phyloP scores from a whole-genome alignment of 2,797 vertebrate genomes.

The Pseudomugil tenellus region DNA sequence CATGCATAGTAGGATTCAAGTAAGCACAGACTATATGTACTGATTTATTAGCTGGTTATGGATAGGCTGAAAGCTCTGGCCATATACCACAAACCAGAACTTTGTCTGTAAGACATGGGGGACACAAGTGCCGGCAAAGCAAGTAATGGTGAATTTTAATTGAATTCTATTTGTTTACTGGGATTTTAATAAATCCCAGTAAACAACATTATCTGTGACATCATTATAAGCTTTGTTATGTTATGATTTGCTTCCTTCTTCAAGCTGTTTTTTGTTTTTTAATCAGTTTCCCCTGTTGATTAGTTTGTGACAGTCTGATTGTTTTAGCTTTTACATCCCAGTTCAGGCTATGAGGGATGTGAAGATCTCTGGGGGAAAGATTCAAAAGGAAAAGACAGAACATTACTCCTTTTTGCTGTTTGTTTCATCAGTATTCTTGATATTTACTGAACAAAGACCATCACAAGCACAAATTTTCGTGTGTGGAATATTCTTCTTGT shows the following conservation, averaged over 20 bases:
- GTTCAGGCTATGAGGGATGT: too few species aligned
- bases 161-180: constrained; percentile 9
- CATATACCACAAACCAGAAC: constrained; percentile 13
- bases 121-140: constrained; percentile 24
- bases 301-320: too few species aligned
- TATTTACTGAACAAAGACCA: not conserved
- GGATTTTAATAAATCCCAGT: constrained; percentile 17
- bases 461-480: not conserved
- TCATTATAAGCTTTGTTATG: too few species aligned
- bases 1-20: not conserved
- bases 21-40: not conserved
- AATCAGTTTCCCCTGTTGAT: too few species aligned
- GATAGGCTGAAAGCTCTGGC: constrained; percentile 15
- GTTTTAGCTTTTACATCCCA: too few species aligned
- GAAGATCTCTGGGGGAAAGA: too few species aligned
- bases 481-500: not conserved
- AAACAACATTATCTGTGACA: not conserved
- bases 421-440: too few species aligned
- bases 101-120: constrained; percentile 22
- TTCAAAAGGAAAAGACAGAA: too few species aligned
- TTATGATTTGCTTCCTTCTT: too few species aligned
- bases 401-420: too few species aligned
- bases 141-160: constrained; percentile 60
- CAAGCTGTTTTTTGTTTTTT: too few species aligned
- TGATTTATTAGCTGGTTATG: constrained; percentile 15